Percentiles rank a stretch among this genome's conserved stretches.
These are phyloP conservation scores for Natrix natrix DNA, from an alignment of 2,797 vertebrate species.

Conservation along the genomic window DNA sequence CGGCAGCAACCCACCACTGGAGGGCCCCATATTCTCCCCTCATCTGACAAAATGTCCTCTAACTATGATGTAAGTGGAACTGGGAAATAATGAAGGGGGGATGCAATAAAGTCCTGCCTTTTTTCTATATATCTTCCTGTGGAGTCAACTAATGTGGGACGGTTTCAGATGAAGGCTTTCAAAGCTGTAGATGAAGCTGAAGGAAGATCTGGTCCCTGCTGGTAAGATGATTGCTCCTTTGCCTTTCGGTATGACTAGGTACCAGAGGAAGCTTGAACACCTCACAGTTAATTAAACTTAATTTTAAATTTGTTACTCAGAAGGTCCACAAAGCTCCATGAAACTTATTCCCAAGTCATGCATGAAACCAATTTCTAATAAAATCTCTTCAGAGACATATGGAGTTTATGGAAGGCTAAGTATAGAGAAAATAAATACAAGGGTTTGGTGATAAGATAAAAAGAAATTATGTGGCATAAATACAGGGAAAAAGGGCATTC, in stretches of 20 bases:
- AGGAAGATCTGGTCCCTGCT: neutral
- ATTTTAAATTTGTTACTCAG: neutral
- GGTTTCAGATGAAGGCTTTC: neutral
- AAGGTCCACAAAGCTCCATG: neutral
- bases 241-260: neutral
- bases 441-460: neutral
- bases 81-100: neutral
- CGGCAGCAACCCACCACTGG: too few species aligned
- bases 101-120: neutral
- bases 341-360: neutral
- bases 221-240: neutral
- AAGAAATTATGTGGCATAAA: neutral
- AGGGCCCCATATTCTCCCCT: neutral
- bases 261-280: neutral
- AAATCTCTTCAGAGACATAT: neutral
- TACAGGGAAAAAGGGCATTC: neutral
- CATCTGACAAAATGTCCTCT: neutral
- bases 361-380: neutral
- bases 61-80: neutral
- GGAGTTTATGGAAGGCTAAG: neutral
- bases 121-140: neutral
- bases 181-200: neutral
- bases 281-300: neutral
- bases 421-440: neutral
- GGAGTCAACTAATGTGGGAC: neutral